Conservation (phyloP, 2,888 invertebrate genomes). For the Cheilosia variabilis region DNA sequence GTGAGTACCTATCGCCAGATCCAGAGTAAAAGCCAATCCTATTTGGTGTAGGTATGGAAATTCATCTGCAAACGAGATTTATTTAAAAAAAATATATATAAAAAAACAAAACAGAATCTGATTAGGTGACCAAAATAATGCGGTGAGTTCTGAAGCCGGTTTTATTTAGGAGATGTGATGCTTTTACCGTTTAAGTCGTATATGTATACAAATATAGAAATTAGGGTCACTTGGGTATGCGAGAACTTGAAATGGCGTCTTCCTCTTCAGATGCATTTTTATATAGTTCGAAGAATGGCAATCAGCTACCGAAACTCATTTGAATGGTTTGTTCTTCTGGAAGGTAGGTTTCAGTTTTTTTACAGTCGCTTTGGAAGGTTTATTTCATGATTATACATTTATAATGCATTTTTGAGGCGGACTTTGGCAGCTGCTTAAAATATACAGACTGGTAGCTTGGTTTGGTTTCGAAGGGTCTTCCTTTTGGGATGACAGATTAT, state of each 20-base stretch:
- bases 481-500: too few relatives aligned
- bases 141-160: slow-evolving; percentile 40
- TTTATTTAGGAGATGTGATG: slow-evolving; percentile 46
- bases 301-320: slow-evolving; percentile 32
- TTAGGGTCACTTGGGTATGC: slow-evolving; percentile 56
- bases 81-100: slow-evolving; percentile 29
- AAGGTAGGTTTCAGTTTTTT: not conserved
- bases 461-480: too few relatives aligned
- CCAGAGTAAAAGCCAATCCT: slow-evolving; percentile 19
- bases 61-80: slow-evolving; percentile 61
- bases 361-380: not conserved
- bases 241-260: slow-evolving; percentile 33
- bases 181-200: slow-evolving; percentile 63
- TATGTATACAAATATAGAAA: slow-evolving; percentile 55
- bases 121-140: slow-evolving; percentile 66
- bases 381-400: not conserved
- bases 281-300: slow-evolving; percentile 4
- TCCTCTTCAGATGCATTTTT: slow-evolving; percentile 9
- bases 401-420: too few relatives aligned
- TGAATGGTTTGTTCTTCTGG: not conserved
- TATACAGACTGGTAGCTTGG: not conserved
- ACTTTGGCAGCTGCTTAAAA: not conserved
- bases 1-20: not conserved
- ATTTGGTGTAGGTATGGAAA: slow-evolving; percentile 44
- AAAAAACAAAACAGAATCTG: slow-evolving; percentile 49